Evolutionary conservation across 1,140 invertebrate species (phyloP).

Genomic region (Calephelis virginiensis): DNA sequence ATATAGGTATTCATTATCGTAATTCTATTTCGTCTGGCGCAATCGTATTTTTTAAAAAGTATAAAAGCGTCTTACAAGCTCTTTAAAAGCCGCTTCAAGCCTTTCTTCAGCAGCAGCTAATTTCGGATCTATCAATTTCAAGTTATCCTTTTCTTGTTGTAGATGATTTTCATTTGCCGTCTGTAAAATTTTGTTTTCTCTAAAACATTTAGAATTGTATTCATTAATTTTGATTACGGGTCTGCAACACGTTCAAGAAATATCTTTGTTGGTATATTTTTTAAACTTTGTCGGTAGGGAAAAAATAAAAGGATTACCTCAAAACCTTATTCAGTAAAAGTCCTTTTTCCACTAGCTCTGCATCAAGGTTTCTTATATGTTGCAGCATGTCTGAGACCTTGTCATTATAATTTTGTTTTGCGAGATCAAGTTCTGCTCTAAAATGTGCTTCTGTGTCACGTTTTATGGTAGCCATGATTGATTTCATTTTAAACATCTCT

Average conservation of each 20-base stretch:
- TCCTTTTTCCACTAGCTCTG: constrained; percentile 71
- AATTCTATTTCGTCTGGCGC: no score
- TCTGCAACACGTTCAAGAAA: neutral
- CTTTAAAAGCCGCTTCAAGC: constrained; percentile 72
- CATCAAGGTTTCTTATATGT: constrained; percentile 68
- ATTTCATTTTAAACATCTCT: constrained; percentile 49
- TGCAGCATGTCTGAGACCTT: constrained; percentile 73
- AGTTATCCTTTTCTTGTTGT: constrained; percentile 58
- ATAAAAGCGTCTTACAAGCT: constrained; percentile 59
- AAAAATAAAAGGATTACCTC: constrained; percentile 36
- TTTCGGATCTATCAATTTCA: constrained; percentile 62
- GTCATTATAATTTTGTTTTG: constrained; percentile 70
- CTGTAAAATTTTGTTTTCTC: constrained; percentile 76
- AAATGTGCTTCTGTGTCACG: constrained; percentile 48
- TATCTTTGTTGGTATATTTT: neutral
- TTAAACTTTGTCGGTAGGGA: neutral
- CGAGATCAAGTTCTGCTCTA: constrained; percentile 60
- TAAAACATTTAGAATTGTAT: constrained; percentile 33
- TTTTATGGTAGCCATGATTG: constrained; percentile 44
- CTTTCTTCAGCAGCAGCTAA: constrained; percentile 75
- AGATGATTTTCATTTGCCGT: constrained; percentile 71
- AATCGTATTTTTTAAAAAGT: neutral
- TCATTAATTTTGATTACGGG: neutral
- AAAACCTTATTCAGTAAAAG: constrained; percentile 73
- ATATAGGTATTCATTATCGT: no score